Conservation (phyloP, 2,888 invertebrate species). For the Ceratothoa steindachneri region DNA sequence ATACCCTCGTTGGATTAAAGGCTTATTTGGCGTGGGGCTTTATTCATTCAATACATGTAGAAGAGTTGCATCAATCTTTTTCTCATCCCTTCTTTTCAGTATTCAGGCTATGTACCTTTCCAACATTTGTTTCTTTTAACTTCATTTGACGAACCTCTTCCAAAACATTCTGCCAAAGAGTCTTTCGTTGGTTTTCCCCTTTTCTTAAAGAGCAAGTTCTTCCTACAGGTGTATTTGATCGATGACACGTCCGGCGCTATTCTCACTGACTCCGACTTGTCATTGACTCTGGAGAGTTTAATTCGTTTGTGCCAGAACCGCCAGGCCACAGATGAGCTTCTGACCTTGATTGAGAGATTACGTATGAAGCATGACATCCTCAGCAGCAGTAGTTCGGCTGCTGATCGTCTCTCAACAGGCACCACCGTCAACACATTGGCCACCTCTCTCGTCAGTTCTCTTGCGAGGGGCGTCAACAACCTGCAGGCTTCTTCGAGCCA, state of each 20-base stretch:
- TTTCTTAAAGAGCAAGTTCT: too few relatives aligned
- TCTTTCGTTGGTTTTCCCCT: too few relatives aligned
- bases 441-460: not conserved
- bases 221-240: conserved; percentile 64
- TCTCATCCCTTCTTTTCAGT: too few relatives aligned
- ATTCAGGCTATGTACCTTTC: too few relatives aligned
- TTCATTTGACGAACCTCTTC: too few relatives aligned
- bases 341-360: conserved; percentile 74
- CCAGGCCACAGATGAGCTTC: conserved; percentile 57
- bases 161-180: too few relatives aligned
- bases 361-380: conserved; percentile 65
- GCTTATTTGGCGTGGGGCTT: too few relatives aligned
- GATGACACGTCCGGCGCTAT: conserved; percentile 71
- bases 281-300: conserved; percentile 78
- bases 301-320: conserved; percentile 52
- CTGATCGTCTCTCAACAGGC: not conserved
- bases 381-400: not conserved
- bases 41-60: too few relatives aligned
- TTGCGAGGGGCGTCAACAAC: not conserved
- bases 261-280: conserved; percentile 77
- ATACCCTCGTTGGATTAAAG: too few relatives aligned
- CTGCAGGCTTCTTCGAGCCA: conserved; percentile 64
- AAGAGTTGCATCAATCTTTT: too few relatives aligned
- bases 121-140: too few relatives aligned
- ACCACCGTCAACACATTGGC: not conserved